These are phyloP conservation scores for Onthophagus taurus DNA, from an alignment of 1,140 invertebrate genomes.

Conservation along the genomic window DNA sequence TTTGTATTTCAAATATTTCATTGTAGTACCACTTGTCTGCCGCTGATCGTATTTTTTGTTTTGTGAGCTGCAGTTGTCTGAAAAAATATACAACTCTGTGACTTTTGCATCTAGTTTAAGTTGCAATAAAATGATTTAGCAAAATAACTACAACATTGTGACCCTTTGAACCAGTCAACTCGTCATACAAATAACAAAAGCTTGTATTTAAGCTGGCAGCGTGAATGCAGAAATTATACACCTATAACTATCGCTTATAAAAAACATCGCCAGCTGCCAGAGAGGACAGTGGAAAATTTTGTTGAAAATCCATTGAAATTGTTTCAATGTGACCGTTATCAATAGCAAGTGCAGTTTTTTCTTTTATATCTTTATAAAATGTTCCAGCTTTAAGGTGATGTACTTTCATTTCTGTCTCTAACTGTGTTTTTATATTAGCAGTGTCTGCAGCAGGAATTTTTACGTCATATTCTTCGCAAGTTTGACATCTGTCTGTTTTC, in stretches of 20 bases:
- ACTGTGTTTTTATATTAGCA: no score
- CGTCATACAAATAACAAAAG: not conserved
- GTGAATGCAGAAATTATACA: slow-evolving; percentile 1
- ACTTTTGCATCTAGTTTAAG: slow-evolving; percentile 1
- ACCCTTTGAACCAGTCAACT: slow-evolving; percentile 1
- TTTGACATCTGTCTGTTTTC: no score
- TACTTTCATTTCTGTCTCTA: no score
- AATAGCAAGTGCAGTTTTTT: slow-evolving; percentile 1
- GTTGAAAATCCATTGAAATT: not conserved
- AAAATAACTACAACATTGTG: not conserved
- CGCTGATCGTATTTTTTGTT: slow-evolving; percentile 1
- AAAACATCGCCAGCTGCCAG: slow-evolving; percentile 1
- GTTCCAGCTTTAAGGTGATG: no score
- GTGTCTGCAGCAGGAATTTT: slow-evolving; percentile 1
- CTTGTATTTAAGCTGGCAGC: slow-evolving; percentile 1
- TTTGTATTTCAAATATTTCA: slow-evolving; percentile 1
- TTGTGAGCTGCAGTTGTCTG: not conserved
- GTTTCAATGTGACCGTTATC: slow-evolving; percentile 1
- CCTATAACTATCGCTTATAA: slow-evolving; percentile 1
- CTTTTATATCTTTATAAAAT: slow-evolving; percentile 1
- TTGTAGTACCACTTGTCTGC: not conserved
- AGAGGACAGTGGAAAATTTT: not conserved
- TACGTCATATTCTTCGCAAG: no score
- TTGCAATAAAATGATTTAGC: slow-evolving; percentile 1
- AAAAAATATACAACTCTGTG: not conserved